Evolutionary conservation across 2,888 invertebrate genomes (phyloP).

Genomic region (Ellobium chinense): DNA sequence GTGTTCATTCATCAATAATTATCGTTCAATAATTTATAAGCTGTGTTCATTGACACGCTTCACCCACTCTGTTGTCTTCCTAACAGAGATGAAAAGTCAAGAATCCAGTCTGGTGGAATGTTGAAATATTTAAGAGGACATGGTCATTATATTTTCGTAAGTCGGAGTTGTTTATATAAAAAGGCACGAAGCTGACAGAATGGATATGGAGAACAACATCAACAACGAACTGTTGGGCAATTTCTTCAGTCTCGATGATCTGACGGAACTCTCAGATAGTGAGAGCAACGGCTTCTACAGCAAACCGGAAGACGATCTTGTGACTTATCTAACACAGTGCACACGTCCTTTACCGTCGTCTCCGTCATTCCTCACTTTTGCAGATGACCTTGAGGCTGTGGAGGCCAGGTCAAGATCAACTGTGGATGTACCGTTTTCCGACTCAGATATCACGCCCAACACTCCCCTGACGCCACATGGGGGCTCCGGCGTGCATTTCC

Average conservation of each 20-base stretch:
- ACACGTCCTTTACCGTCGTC: background rate
- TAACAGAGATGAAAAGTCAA: no score
- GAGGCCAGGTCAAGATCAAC: slow-evolving; percentile 41
- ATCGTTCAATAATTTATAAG: no score
- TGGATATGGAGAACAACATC: background rate
- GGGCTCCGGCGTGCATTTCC: slow-evolving; percentile 50
- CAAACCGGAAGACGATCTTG: background rate
- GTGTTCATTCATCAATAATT: no score
- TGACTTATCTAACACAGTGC: background rate
- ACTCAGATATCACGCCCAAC: slow-evolving; percentile 58
- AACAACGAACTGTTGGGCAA: background rate
- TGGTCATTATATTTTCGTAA: no score
- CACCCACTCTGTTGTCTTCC: no score
- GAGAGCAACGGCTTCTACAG: background rate
- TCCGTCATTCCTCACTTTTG: background rate
- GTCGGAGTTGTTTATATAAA: no score
- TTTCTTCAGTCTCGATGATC: background rate
- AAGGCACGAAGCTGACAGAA: no score
- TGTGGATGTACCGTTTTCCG: slow-evolving; percentile 49
- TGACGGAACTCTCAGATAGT: background rate
- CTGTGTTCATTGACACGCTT: no score
- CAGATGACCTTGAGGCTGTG: slow-evolving; percentile 19
- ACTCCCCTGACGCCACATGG: slow-evolving; percentile 60
- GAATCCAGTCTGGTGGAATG: no score
- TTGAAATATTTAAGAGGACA: no score